Conservation (phyloP, 2,113 vertebrate species). For the Azemiops feae region DNA sequence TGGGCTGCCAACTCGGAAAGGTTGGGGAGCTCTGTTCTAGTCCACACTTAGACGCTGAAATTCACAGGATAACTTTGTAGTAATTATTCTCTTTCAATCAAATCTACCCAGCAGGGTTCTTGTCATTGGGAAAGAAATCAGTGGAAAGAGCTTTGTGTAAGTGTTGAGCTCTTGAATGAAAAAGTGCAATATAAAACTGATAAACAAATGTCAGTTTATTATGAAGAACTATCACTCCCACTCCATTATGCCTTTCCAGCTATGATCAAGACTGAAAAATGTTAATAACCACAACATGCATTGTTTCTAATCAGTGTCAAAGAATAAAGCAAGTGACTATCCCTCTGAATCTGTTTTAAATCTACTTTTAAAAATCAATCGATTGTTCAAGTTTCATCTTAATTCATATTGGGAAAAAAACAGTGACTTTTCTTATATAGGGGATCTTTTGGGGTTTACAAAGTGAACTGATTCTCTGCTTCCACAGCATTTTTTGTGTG, state of each 20-base stretch:
- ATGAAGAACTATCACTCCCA: neutral
- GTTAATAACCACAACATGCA: neutral
- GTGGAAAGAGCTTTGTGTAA: neutral
- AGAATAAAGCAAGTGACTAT: neutral
- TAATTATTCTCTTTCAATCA: neutral
- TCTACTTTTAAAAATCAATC: neutral
- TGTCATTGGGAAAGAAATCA: neutral
- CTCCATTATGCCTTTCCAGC: neutral
- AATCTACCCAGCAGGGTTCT: neutral
- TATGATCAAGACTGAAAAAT: neutral
- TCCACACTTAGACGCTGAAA: neutral
- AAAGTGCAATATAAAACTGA: neutral
- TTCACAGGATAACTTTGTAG: neutral
- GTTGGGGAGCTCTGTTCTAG: neutral
- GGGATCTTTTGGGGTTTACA: neutral
- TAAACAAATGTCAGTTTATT: neutral
- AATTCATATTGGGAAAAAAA: neutral
- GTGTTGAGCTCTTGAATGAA: neutral
- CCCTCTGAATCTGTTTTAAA: neutral
- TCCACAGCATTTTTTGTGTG: neutral
- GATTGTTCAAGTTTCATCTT: neutral
- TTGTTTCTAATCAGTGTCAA: neutral
- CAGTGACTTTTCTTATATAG: neutral
- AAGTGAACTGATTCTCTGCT: neutral
- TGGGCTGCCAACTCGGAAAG: no score